Percentiles rank a stretch among this genome's conserved stretches.
Evolutionary conservation across 2,888 invertebrate species (phyloP).

Genomic region (Lycocerus yunnanus): DNA sequence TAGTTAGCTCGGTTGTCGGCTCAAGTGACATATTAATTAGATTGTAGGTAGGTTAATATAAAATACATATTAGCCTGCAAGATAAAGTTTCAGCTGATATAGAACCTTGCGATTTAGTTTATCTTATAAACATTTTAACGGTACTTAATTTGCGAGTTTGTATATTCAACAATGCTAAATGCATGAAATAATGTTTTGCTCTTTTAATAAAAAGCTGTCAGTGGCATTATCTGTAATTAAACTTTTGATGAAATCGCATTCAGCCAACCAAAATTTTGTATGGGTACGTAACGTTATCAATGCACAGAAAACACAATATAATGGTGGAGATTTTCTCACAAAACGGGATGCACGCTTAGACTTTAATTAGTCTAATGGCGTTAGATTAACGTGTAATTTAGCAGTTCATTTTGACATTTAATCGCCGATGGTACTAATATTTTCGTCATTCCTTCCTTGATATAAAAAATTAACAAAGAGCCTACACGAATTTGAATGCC

Average conservation of each 20-base stretch:
- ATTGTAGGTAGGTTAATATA: not conserved
- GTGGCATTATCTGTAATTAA: not conserved
- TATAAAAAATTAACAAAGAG: too few species aligned
- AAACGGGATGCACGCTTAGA: conserved; percentile 14
- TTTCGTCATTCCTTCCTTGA: not conserved
- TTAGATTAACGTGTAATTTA: conserved; percentile 23
- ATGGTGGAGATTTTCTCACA: conserved; percentile 6
- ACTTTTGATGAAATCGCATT: not conserved
- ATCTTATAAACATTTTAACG: not conserved
- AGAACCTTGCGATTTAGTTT: not conserved
- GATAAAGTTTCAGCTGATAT: not conserved
- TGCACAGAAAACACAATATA: not conserved
- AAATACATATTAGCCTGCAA: not conserved
- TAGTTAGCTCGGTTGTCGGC: not conserved
- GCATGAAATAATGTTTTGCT: not conserved
- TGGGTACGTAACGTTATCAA: not conserved
- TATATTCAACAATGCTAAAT: not conserved
- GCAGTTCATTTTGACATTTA: conserved; percentile 13
- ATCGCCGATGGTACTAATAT: not conserved
- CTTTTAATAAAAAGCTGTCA: not conserved
- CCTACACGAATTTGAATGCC: too few species aligned
- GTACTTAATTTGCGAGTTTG: not conserved
- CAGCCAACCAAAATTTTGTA: not conserved
- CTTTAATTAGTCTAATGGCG: conserved; percentile 26
- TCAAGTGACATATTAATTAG: not conserved